Conservation (phyloP, 2,888 invertebrate genomes). For the Caenorhabditis sp. region DNA sequence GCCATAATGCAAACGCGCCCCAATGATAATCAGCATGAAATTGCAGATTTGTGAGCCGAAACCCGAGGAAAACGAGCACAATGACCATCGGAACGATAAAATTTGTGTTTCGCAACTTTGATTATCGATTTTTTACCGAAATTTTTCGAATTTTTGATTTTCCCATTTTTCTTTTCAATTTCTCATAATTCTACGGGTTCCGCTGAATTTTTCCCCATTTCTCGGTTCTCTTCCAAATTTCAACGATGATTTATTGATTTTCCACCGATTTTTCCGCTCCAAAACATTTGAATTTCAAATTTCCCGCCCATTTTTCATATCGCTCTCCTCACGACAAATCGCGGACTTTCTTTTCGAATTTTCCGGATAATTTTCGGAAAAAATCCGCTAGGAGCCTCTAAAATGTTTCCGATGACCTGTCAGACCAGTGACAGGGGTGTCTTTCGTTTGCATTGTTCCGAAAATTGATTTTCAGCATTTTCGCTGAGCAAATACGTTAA, state of each 20-base stretch:
- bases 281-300: background rate
- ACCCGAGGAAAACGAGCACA: constrained; percentile 42
- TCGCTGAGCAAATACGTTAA: background rate
- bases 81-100: constrained; percentile 56
- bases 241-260: constrained; percentile 27
- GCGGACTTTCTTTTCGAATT: too few species aligned
- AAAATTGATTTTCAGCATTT: too few species aligned
- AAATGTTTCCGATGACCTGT: constrained; percentile 18
- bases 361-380: constrained; percentile 1
- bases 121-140: constrained; percentile 3
- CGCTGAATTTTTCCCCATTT: background rate
- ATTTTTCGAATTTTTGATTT: background rate
- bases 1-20: constrained; percentile 3
- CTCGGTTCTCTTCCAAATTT: background rate
- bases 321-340: constrained; percentile 13
- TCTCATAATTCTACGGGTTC: constrained; percentile 1
- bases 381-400: constrained; percentile 24
- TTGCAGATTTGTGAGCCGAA: constrained; percentile 56
- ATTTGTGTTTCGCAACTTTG: constrained; percentile 59
- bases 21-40: background rate
- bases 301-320: constrained; percentile 38
- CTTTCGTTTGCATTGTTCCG: background rate
- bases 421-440: constrained; percentile 11
- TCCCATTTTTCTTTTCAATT: constrained; percentile 1
- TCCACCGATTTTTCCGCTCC: constrained; percentile 15